These are phyloP conservation scores for Tachyglossus aculeatus DNA, from an alignment of 2,797 vertebrate species.

Conservation along the genomic window DNA sequence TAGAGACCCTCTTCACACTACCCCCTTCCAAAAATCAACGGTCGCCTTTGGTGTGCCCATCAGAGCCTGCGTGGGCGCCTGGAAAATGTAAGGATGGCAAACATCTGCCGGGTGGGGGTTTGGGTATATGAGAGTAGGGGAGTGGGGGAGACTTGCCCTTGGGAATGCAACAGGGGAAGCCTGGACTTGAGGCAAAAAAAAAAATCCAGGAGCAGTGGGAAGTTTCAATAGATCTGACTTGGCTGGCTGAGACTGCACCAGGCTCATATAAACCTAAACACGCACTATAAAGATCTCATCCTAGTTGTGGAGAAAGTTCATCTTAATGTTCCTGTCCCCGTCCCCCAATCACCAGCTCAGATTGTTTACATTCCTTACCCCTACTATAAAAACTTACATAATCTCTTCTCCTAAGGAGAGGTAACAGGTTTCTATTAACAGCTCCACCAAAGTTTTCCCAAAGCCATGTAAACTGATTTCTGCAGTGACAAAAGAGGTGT, in stretches of 20 bases:
- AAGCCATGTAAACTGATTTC: slow-evolving; percentile 45
- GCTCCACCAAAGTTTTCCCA: slow-evolving; percentile 35
- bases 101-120: neutral
- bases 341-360: too few species aligned
- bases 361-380: slow-evolving; percentile 52
- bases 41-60: too few species aligned
- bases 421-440: slow-evolving; percentile 52
- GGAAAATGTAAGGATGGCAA: neutral
- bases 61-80: too few species aligned
- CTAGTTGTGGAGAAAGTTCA: slow-evolving; percentile 22
- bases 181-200: slow-evolving; percentile 17
- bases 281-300: slow-evolving; percentile 25
- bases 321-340: slow-evolving; percentile 29
- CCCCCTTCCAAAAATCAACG: too few species aligned
- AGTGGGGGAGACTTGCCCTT: too few species aligned
- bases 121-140: too few species aligned
- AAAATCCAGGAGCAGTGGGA: neutral
- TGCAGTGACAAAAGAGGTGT: neutral
- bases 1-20: too few species aligned
- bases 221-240: neutral
- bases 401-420: slow-evolving; percentile 31
- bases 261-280: slow-evolving; percentile 20
- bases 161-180: too few species aligned
- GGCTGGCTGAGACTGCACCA: slow-evolving; percentile 19
- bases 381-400: slow-evolving; percentile 52